phyloP scores from a whole-genome alignment of 2,797 vertebrate species.

The Gymnocypris eckloni region DNA sequence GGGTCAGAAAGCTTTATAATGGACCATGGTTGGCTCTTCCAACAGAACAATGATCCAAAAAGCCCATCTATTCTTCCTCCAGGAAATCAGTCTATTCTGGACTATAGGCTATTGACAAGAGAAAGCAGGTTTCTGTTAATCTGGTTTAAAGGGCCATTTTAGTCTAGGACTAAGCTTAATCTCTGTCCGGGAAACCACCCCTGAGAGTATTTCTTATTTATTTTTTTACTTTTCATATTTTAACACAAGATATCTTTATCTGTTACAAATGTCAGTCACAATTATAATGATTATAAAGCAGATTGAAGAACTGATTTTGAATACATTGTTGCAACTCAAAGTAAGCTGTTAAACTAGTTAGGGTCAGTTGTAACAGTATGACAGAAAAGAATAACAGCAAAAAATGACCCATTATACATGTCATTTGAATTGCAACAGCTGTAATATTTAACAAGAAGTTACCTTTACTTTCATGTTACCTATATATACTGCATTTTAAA shows the following conservation, averaged over 20 bases:
- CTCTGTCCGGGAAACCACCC: background rate
- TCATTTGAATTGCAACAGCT: background rate
- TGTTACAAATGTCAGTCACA: background rate
- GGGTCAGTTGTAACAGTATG: background rate
- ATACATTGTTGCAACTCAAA: background rate
- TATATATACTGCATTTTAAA: constrained; percentile 4
- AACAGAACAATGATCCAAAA: background rate
- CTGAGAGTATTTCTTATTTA: background rate
- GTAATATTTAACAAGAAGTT: background rate
- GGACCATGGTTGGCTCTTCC: background rate
- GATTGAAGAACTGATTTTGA: background rate
- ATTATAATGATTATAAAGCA: background rate
- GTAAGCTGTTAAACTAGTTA: background rate
- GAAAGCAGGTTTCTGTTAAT: background rate
- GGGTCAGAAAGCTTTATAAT: background rate
- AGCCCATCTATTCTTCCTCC: background rate
- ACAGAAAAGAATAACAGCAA: background rate
- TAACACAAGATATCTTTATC: background rate
- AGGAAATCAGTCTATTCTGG: background rate
- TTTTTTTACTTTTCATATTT: background rate
- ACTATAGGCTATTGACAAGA: background rate
- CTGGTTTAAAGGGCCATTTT: background rate
- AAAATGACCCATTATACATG: background rate
- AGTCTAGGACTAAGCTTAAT: background rate
- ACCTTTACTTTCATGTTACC: background rate